A percentile compares a stretch with the other conserved stretches of the same genome.
Evolutionary conservation across 2,888 invertebrate genomes (phyloP).

Genomic region (Tryphoninae sp.): DNA sequence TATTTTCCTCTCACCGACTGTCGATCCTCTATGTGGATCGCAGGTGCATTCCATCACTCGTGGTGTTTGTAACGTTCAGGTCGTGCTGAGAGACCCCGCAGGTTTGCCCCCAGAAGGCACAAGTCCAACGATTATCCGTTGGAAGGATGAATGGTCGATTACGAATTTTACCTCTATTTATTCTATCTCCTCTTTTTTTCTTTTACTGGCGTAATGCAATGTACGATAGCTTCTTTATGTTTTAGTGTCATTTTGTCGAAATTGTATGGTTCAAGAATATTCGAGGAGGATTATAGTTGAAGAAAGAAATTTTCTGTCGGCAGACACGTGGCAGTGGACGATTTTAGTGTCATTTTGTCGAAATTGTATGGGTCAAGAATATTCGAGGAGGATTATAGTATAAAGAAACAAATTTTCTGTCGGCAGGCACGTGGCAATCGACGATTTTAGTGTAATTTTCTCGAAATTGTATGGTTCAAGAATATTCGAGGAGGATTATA

Average conservation of each 20-base stretch:
- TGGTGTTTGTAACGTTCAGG: constrained; percentile 40
- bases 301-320: constrained; percentile 57
- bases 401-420: constrained; percentile 58
- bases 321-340: constrained; percentile 82
- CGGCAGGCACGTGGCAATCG: constrained; percentile 81
- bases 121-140: constrained; percentile 18
- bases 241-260: neutral
- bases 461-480: neutral
- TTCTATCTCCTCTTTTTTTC: neutral
- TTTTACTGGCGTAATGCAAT: neutral
- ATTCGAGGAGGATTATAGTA: neutral
- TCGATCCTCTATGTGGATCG: constrained; percentile 2
- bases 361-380: neutral
- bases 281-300: neutral
- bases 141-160: constrained; percentile 17
- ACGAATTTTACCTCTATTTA: constrained; percentile 8
- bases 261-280: neutral
- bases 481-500: neutral
- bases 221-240: constrained; percentile 1
- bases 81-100: neutral
- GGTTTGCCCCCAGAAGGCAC: constrained; percentile 16
- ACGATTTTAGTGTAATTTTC: too few relatives aligned
- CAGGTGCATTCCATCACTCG: constrained; percentile 49
- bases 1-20: neutral
- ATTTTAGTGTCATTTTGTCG: too few relatives aligned